These are phyloP conservation scores for Tricholaema leucomelas DNA, from an alignment of 2,113 vertebrate species.

Conservation along the genomic window DNA sequence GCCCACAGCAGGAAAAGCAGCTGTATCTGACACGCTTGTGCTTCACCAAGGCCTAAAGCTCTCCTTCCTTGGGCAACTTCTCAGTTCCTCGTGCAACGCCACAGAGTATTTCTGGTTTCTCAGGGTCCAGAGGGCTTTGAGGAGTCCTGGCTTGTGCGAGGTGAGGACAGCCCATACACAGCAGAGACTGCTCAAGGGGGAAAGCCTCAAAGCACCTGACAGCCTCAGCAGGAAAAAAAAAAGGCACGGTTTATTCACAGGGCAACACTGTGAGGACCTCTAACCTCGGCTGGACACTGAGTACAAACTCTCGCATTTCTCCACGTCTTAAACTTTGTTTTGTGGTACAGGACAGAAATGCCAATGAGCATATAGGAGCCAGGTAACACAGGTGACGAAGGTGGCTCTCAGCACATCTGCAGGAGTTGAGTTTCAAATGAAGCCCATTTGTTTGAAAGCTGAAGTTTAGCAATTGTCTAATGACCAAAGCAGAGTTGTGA, in stretches of 20 bases:
- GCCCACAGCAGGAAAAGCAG: not conserved
- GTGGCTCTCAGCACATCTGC: not conserved
- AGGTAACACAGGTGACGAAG: not conserved
- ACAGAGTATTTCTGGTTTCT: not conserved
- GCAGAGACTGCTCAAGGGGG: not conserved
- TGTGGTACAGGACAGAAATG: not conserved
- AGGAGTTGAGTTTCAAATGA: not conserved
- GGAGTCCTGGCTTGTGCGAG: not conserved
- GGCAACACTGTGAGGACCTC: not conserved
- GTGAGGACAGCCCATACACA: rapidly evolving
- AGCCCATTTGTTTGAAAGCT: not conserved
- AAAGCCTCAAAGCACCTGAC: not conserved
- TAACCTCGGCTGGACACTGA: not conserved
- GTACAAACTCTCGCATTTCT: not conserved
- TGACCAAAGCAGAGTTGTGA: not conserved
- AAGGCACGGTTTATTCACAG: not conserved
- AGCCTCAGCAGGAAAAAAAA: not conserved
- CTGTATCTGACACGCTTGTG: rapidly evolving
- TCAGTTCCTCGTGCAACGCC: not conserved
- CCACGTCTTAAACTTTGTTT: not conserved
- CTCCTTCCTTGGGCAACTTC: not conserved
- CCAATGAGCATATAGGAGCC: not conserved
- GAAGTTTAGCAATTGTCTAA: not conserved
- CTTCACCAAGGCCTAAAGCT: not conserved
- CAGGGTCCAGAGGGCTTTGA: not conserved